Evolutionary conservation across 2,888 invertebrate genomes (phyloP).

Genomic region (Andricus curvator): DNA sequence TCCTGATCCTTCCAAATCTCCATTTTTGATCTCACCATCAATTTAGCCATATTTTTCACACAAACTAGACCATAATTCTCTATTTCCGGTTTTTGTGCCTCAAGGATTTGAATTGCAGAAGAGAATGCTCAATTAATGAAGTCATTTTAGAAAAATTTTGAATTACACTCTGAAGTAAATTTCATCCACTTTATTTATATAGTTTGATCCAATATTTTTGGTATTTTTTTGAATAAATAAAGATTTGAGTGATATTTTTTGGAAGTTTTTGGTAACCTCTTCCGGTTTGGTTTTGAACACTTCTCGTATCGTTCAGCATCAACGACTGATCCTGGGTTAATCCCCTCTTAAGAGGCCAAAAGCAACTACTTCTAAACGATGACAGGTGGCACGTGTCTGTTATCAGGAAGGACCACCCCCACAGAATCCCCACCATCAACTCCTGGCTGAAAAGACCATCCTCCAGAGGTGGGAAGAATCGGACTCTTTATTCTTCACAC

Average conservation of each 20-base stretch:
- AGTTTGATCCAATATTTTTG: background rate
- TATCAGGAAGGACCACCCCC: slow-evolving; percentile 67
- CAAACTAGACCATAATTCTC: background rate
- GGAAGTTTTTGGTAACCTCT: background rate
- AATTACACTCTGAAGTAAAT: background rate
- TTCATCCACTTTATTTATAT: background rate
- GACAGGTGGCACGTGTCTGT: slow-evolving; percentile 74
- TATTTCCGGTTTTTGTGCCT: background rate
- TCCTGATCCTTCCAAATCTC: slow-evolving; percentile 23
- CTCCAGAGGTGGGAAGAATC: slow-evolving; percentile 1
- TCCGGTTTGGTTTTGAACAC: background rate
- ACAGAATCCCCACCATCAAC: slow-evolving; percentile 63
- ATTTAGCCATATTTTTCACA: background rate
- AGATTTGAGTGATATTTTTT: background rate
- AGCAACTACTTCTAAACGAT: slow-evolving; percentile 50
- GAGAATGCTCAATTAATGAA: background rate
- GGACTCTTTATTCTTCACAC: slow-evolving; percentile 17
- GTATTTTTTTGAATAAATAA: background rate
- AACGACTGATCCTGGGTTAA: slow-evolving; percentile 57
- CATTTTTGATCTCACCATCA: slow-evolving; percentile 12
- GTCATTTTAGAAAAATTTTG: background rate
- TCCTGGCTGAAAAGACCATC: slow-evolving; percentile 17
- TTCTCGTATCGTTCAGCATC: slow-evolving; percentile 39
- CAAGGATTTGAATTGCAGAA: background rate
- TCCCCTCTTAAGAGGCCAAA: slow-evolving; percentile 51